phyloP scores from a whole-genome alignment of 1,140 invertebrate species.

The Sinella curviseta region DNA sequence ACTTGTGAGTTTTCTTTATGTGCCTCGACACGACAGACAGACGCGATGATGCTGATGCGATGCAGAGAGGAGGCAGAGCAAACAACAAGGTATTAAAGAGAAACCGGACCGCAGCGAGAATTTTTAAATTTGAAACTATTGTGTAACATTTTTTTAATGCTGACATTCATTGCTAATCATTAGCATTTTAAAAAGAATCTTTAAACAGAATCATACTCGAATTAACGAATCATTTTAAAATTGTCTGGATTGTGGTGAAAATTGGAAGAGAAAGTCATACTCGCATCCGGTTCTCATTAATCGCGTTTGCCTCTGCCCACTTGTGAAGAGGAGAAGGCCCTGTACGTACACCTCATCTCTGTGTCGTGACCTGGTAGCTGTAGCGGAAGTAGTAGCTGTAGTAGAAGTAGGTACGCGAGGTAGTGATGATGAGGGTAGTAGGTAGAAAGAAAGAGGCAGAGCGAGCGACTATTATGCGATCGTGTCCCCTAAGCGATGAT shows the following conservation, averaged over 20 bases:
- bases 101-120: background rate
- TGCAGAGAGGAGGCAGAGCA: background rate
- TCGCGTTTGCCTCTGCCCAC: background rate
- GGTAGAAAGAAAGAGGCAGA: constrained; percentile 16
- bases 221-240: too few species aligned
- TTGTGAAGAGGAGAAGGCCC: background rate
- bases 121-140: too few species aligned
- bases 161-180: too few species aligned
- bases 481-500: constrained; percentile 5
- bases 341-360: background rate
- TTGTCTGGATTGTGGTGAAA: too few species aligned
- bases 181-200: too few species aligned
- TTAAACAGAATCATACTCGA: too few species aligned
- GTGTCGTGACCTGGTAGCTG: background rate
- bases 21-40: background rate
- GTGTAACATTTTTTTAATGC: too few species aligned
- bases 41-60: background rate
- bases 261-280: background rate
- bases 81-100: background rate
- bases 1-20: background rate
- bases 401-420: background rate
- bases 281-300: background rate
- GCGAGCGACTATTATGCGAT: background rate
- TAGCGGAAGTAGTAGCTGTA: background rate
- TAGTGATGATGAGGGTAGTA: background rate